Percentiles rank a stretch among this genome's conserved stretches.
Evolutionary conservation across 2,113 vertebrate genomes (phyloP).

Genomic region (Thamnaconus septentrionalis): DNA sequence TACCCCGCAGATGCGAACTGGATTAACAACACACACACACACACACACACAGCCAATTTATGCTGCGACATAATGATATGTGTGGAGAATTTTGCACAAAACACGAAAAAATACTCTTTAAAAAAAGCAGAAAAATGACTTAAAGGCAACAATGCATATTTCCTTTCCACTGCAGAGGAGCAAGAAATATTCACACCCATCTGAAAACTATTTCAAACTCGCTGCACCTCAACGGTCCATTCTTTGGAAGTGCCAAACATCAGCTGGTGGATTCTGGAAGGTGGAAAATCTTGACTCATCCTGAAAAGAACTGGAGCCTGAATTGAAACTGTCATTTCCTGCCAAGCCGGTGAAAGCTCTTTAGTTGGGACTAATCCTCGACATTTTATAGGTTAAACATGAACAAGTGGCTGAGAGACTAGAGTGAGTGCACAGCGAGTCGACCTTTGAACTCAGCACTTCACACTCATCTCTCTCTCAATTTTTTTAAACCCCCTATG

Average conservation of each 20-base stretch:
- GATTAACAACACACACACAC: background rate
- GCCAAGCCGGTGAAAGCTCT: constrained; percentile 27
- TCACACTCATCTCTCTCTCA: background rate
- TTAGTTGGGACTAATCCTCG: constrained; percentile 25
- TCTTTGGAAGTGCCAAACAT: background rate
- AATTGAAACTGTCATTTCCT: constrained; percentile 17
- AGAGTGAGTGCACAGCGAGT: background rate
- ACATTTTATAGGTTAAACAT: constrained; percentile 7
- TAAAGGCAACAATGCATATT: background rate
- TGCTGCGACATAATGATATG: background rate
- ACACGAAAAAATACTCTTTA: background rate
- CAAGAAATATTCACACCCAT: constrained; percentile 1
- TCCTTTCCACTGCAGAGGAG: background rate
- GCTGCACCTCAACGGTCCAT: background rate
- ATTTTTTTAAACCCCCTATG: too few species aligned
- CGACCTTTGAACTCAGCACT: too few species aligned
- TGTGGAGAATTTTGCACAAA: background rate
- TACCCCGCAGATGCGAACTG: background rate
- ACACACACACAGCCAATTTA: constrained; percentile 19
- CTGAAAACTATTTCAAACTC: background rate
- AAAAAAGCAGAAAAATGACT: background rate
- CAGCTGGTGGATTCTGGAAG: constrained; percentile 7
- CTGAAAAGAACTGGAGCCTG: background rate
- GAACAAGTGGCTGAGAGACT: constrained; percentile 6
- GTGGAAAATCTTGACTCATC: constrained; percentile 32